phyloP scores from a whole-genome alignment of 2,888 invertebrate genomes.

The Amphipoea oculea region DNA sequence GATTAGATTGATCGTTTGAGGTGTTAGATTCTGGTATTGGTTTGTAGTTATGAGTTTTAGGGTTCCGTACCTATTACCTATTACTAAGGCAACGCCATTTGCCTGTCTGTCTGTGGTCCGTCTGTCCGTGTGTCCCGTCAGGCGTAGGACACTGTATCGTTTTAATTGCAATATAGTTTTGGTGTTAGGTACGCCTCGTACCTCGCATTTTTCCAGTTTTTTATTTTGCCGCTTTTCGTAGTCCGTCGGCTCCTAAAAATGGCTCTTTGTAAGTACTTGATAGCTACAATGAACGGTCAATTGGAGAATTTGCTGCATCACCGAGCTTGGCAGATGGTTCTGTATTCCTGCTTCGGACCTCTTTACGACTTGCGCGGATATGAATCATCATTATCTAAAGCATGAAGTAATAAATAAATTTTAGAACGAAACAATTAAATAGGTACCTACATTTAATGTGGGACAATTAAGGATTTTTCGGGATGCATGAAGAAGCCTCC shows the following conservation, averaged over 20 bases:
- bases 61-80: not conserved
- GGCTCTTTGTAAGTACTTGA: not conserved
- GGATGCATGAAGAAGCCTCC: too few relatives aligned
- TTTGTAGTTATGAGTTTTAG: conserved; percentile 2
- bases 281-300: not conserved
- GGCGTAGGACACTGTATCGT: not conserved
- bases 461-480: too few relatives aligned
- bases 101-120: not conserved
- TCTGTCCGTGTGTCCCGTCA: not conserved
- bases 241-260: not conserved
- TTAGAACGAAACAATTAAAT: not conserved
- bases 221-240: not conserved
- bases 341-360: not conserved
- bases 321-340: not conserved
- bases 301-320: not conserved
- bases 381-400: not conserved
- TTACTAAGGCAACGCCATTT: not conserved
- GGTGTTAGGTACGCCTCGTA: not conserved
- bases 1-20: conserved; percentile 47
- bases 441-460: not conserved
- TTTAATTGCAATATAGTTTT: not conserved
- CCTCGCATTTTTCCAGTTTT: not conserved
- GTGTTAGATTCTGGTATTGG: conserved; percentile 45
- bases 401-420: not conserved
- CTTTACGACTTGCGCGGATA: not conserved